Percentiles rank a stretch among this genome's conserved stretches.
Conservation (phyloP, 2,113 vertebrate genomes). For the Aythya baeri region DNA sequence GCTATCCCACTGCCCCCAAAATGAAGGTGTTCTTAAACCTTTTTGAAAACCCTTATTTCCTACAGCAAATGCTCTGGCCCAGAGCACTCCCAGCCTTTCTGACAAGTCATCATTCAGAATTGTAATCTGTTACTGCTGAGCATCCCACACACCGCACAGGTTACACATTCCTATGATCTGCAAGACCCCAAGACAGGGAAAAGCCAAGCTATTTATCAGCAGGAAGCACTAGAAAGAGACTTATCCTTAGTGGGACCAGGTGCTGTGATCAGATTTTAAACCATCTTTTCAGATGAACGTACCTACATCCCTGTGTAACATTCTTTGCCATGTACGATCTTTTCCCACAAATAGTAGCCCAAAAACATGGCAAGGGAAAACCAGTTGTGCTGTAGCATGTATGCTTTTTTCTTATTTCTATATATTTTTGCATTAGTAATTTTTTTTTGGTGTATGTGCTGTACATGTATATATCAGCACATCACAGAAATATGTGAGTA, state of each 20-base stretch:
- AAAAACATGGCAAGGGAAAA: not conserved
- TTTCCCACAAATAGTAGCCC: not conserved
- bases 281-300: not conserved
- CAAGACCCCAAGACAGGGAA: accelerated
- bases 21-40: accelerated
- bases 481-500: not conserved
- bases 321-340: not conserved
- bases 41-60: not conserved
- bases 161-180: accelerated
- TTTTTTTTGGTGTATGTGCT: not conserved
- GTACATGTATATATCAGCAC: too few species aligned
- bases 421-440: not conserved
- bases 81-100: not conserved
- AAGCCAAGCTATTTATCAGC: not conserved
- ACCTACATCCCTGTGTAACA: accelerated
- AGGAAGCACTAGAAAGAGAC: not conserved
- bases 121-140: not conserved
- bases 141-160: not conserved
- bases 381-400: not conserved
- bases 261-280: not conserved
- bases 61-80: not conserved
- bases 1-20: too few species aligned
- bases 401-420: not conserved
- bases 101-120: not conserved
- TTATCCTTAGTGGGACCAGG: not conserved